Percentiles rank a stretch among this genome's conserved stretches.
phyloP scores from a whole-genome alignment of 2,113 vertebrate species.

The Pseudopipra pipra region DNA sequence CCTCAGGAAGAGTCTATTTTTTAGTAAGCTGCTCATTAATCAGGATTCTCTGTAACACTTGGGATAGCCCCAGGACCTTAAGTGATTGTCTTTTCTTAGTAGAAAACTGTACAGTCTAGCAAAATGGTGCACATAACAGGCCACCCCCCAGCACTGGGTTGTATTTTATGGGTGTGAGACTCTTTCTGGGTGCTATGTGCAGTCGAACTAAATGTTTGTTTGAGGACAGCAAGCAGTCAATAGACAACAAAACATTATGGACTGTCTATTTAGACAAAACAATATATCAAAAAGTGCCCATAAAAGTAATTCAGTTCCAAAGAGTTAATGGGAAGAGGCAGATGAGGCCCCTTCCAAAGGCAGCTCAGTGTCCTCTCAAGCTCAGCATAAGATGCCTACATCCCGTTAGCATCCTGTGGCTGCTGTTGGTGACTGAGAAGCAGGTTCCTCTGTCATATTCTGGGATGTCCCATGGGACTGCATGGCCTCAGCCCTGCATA shows the following conservation, averaged over 20 bases:
- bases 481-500: not conserved
- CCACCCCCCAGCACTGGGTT: not conserved
- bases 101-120: not conserved
- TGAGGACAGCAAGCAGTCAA: not conserved
- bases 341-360: not conserved
- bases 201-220: not conserved
- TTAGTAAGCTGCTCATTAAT: conserved; percentile 26
- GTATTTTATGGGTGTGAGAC: not conserved
- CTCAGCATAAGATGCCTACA: not conserved
- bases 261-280: not conserved
- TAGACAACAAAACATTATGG: not conserved
- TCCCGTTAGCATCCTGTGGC: not conserved
- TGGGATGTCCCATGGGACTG: rapidly evolving
- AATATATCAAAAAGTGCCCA: not conserved
- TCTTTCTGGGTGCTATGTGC: not conserved
- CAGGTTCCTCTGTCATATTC: not conserved
- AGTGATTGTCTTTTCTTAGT: not conserved
- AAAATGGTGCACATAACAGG: not conserved
- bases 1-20: conserved; percentile 15
- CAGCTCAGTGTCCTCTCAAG: not conserved
- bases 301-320: not conserved
- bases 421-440: not conserved
- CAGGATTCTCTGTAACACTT: conserved; percentile 1
- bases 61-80: not conserved
- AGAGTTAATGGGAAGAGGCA: not conserved